These are phyloP conservation scores for Bhutanitis thaidina DNA, from an alignment of 2,888 invertebrate species.

Conservation along the genomic window DNA sequence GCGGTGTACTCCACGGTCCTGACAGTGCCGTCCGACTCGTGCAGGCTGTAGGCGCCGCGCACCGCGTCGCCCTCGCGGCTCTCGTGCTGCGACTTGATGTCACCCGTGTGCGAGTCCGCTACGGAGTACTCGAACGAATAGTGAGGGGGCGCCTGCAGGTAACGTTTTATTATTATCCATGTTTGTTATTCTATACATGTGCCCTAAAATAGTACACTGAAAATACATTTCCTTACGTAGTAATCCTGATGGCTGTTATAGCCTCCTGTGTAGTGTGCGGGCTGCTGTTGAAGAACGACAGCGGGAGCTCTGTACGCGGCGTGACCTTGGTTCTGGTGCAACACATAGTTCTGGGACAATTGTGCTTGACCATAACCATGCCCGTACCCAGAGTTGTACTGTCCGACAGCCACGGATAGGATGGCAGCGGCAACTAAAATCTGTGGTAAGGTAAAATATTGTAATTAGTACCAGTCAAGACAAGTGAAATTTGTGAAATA, in stretches of 20 bases:
- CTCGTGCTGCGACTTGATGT: slow-evolving; percentile 71
- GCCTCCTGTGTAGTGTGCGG: slow-evolving; percentile 21
- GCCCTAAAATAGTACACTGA: neutral
- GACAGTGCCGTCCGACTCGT: slow-evolving; percentile 72
- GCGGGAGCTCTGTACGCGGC: slow-evolving; percentile 16
- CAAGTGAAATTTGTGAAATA: too few species aligned
- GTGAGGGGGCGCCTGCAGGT: slow-evolving; percentile 38
- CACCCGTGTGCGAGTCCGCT: slow-evolving; percentile 69
- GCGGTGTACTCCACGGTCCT: slow-evolving; percentile 75
- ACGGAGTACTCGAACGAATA: slow-evolving; percentile 43
- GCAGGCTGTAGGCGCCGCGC: slow-evolving; percentile 65
- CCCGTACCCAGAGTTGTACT: slow-evolving; percentile 27
- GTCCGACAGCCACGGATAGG: slow-evolving; percentile 31
- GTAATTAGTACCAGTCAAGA: too few species aligned
- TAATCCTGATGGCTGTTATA: slow-evolving; percentile 30
- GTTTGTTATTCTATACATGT: neutral
- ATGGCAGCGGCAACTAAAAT: slow-evolving; percentile 20
- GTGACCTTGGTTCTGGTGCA: slow-evolving; percentile 35
- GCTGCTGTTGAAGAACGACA: slow-evolving; percentile 6
- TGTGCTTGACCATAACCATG: slow-evolving; percentile 28
- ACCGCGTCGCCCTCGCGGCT: slow-evolving; percentile 66
- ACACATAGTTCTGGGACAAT: neutral
- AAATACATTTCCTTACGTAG: slow-evolving; percentile 27
- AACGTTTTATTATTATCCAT: too few species aligned
- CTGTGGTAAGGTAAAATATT: neutral